phyloP scores from a whole-genome alignment of 2,113 vertebrate species.

The Gadus macrocephalus region DNA sequence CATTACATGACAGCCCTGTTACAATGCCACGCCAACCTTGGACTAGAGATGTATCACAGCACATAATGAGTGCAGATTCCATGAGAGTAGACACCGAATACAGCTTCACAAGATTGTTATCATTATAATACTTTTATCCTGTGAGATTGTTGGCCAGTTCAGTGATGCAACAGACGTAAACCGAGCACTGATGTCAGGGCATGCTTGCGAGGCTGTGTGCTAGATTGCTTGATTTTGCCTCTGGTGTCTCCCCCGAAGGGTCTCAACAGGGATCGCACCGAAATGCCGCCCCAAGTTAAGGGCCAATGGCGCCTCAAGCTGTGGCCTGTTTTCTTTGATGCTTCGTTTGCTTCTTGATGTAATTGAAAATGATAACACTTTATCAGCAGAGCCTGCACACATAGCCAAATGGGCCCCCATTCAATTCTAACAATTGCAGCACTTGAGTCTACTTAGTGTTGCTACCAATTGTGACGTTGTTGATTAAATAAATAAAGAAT shows the following conservation, averaged over 20 bases:
- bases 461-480: background rate
- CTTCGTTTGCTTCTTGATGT: conserved; percentile 43
- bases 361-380: conserved; percentile 46
- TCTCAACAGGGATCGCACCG: background rate
- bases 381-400: conserved; percentile 23
- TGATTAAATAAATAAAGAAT: background rate
- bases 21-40: background rate
- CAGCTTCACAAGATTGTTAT: too few relatives aligned
- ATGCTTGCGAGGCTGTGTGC: conserved; percentile 4
- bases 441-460: conserved; percentile 4
- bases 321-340: conserved; percentile 37
- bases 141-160: background rate
- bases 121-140: background rate
- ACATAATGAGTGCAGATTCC: background rate
- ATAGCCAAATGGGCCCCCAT: background rate
- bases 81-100: background rate
- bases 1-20: conserved; percentile 44
- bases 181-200: background rate
- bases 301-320: conserved; percentile 18
- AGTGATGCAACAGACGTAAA: conserved; percentile 16
- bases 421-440: background rate
- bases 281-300: conserved; percentile 9
- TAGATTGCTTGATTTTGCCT: background rate
- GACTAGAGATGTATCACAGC: too few relatives aligned
- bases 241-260: conserved; percentile 3